These are phyloP conservation scores for Cynoglossus semilaevis DNA, from an alignment of 2,113 vertebrate species.

Conservation along the genomic window DNA sequence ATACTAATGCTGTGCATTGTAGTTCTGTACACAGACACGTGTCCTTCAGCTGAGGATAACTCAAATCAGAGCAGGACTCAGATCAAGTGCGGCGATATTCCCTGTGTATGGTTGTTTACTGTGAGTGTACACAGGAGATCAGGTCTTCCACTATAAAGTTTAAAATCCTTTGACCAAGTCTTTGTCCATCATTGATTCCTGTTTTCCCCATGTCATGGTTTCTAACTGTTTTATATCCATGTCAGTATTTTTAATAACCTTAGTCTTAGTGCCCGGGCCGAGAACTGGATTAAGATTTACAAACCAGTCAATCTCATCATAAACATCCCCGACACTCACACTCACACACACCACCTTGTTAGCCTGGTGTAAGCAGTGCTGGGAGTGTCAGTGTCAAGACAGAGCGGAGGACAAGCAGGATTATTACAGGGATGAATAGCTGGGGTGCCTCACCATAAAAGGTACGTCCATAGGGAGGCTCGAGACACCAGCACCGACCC, in stretches of 20 bases:
- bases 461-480: constrained; percentile 56
- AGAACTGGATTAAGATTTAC: constrained; percentile 38
- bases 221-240: constrained; percentile 34
- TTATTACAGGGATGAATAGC: constrained; percentile 51
- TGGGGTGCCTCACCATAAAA: constrained; percentile 73
- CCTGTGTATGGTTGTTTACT: constrained; percentile 10
- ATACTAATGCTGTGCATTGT: constrained; percentile 46
- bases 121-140: constrained; percentile 19
- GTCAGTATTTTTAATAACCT: constrained; percentile 32
- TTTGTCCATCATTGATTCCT: constrained; percentile 52
- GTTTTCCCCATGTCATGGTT: constrained; percentile 11
- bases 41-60: constrained; percentile 36
- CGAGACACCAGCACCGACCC: constrained; percentile 33
- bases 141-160: constrained; percentile 70
- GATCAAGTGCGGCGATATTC: constrained; percentile 8
- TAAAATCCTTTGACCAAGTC: constrained; percentile 49
- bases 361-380: constrained; percentile 41
- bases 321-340: constrained; percentile 37
- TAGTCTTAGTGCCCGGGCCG: constrained; percentile 6
- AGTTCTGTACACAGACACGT: constrained; percentile 27
- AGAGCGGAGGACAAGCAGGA: constrained; percentile 37
- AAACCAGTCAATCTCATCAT: constrained; percentile 52
- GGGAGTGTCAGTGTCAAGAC: constrained; percentile 42
- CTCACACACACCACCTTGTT: constrained; percentile 30
- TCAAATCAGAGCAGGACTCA: constrained; percentile 51